A percentile compares a stretch with the other conserved stretches of the same genome.
Conservation (phyloP, 2,797 vertebrate species). For the Denticeps clupeoides region DNA sequence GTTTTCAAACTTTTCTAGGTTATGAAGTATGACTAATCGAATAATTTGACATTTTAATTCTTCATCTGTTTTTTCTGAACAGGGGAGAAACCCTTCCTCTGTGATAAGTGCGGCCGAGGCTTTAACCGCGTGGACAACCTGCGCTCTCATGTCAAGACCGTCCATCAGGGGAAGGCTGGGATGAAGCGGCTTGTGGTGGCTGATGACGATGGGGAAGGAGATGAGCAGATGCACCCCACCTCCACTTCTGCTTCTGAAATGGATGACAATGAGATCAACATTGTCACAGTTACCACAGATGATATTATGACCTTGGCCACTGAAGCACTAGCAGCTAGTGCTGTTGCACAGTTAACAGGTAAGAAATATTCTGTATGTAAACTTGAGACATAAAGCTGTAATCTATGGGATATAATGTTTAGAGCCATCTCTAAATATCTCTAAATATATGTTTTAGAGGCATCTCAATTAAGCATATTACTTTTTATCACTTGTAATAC, state of each 20-base stretch:
- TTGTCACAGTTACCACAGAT: slow-evolving; percentile 80
- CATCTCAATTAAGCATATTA: no score
- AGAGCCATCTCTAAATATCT: no score
- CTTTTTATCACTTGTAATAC: no score
- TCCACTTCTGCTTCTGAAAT: slow-evolving; percentile 36
- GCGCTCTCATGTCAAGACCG: slow-evolving; percentile 92
- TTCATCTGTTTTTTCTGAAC: neutral
- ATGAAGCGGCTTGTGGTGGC: slow-evolving; percentile 77
- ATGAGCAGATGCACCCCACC: slow-evolving; percentile 29
- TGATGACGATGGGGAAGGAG: slow-evolving; percentile 30
- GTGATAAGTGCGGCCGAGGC: slow-evolving; percentile 89
- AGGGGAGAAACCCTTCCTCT: slow-evolving; percentile 95
- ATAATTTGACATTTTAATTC: neutral
- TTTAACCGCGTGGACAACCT: slow-evolving; percentile 97
- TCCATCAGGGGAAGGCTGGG: slow-evolving; percentile 90
- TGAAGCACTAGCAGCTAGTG: slow-evolving; percentile 73
- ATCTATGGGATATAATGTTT: no score
- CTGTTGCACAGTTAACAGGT: slow-evolving; percentile 91
- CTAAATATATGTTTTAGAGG: no score
- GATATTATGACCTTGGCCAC: slow-evolving; percentile 88
- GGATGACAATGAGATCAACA: slow-evolving; percentile 77
- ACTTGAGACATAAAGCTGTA: no score
- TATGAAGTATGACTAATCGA: neutral
- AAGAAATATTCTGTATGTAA: slow-evolving; percentile 8
- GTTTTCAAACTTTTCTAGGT: no score